Conservation (phyloP, 2,113 vertebrate genomes). For the Cyphomyrus plagiostoma region DNA sequence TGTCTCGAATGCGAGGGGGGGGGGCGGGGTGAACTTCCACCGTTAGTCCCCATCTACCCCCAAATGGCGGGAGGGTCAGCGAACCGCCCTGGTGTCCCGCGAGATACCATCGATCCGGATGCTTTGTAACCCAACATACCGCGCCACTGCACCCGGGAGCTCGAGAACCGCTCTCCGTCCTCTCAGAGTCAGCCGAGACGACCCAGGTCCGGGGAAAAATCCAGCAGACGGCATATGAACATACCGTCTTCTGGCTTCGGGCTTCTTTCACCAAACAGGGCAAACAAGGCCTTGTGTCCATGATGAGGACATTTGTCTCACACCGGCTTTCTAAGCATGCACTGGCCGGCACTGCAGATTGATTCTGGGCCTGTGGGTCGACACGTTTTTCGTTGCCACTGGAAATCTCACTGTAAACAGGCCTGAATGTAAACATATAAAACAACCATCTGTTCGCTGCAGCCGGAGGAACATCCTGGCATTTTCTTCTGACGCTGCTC, state of each 20-base stretch:
- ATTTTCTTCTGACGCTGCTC: neutral
- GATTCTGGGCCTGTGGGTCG: conserved; percentile 11
- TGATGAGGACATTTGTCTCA: neutral
- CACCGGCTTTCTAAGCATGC: neutral
- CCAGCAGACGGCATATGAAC: neutral
- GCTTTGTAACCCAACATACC: neutral
- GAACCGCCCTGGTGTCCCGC: neutral
- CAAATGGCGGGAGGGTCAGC: neutral
- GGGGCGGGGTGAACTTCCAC: neutral
- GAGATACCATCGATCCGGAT: neutral
- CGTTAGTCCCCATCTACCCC: neutral
- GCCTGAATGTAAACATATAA: neutral
- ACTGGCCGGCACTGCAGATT: neutral
- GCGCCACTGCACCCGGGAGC: neutral
- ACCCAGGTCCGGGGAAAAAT: neutral
- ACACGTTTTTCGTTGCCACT: neutral
- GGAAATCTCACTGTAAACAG: conserved; percentile 5
- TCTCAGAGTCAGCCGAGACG: neutral
- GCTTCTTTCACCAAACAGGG: neutral
- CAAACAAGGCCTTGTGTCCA: neutral
- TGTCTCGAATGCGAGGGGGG: neutral
- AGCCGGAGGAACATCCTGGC: neutral
- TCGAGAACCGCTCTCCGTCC: neutral
- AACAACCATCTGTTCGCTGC: neutral
- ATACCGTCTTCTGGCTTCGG: neutral